Percentiles rank a stretch among this genome's conserved stretches.
phyloP scores from a whole-genome alignment of 2,888 invertebrate species.

The Cheilosia variabilis region DNA sequence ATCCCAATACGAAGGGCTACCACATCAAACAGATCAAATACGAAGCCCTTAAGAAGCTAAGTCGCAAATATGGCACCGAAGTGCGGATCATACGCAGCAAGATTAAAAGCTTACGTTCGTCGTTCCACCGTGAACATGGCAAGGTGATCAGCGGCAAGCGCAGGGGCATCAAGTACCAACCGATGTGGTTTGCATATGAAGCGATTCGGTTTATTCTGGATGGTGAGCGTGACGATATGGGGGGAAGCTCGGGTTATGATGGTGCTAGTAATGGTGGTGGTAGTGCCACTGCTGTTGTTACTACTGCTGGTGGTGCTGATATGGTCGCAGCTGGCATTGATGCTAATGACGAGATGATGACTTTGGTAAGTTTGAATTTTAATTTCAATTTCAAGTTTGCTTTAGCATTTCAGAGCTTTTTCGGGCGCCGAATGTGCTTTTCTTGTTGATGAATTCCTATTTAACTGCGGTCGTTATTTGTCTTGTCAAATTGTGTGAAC shows the following conservation, averaged over 20 bases:
- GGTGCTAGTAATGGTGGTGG: constrained; percentile 52
- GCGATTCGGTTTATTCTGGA: constrained; percentile 82
- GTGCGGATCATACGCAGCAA: constrained; percentile 82
- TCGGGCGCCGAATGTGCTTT: constrained; percentile 43
- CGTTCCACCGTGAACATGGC: constrained; percentile 82
- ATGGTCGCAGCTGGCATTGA: constrained; percentile 76
- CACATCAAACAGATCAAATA: constrained; percentile 83
- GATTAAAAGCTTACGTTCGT: constrained; percentile 82
- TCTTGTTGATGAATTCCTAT: background rate
- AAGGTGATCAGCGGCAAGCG: constrained; percentile 81
- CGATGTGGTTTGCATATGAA: constrained; percentile 83
- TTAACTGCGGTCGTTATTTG: background rate
- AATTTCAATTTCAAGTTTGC: constrained; percentile 62
- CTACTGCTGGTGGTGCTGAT: constrained; percentile 77
- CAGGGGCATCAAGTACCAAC: constrained; percentile 82
- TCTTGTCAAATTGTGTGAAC: background rate
- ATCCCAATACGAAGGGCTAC: constrained; percentile 82
- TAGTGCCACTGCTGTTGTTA: constrained; percentile 73
- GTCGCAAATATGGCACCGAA: constrained; percentile 82
- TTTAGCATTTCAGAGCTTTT: constrained; percentile 39
- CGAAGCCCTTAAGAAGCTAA: constrained; percentile 81
- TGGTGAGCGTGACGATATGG: constrained; percentile 78
- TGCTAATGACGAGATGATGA: constrained; percentile 63
- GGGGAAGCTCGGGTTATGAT: constrained; percentile 42
- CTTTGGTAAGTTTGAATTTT: constrained; percentile 65